These are phyloP conservation scores for Lepus oiostolus DNA, from an alignment of 2,797 vertebrate species.

Conservation along the genomic window DNA sequence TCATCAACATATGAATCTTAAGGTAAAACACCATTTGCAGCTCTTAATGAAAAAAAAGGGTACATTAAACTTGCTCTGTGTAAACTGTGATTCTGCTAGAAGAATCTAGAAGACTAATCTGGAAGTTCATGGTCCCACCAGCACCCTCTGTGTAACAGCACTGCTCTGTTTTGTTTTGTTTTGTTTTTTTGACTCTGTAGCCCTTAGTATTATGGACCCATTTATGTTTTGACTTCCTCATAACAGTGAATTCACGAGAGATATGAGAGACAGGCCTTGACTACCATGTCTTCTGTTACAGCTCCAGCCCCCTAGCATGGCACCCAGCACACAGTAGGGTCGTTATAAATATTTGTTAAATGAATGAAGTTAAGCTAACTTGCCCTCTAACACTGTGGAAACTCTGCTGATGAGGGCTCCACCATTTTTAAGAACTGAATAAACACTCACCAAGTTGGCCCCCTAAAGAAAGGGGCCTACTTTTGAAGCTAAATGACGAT, in stretches of 20 bases:
- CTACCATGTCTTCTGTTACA: not conserved
- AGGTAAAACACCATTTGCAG: not conserved
- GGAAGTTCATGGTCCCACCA: no score
- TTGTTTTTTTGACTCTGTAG: not conserved
- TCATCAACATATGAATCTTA: not conserved
- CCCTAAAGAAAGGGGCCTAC: not conserved
- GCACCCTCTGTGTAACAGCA: accelerated
- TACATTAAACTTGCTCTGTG: not conserved
- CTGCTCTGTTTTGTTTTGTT: not conserved
- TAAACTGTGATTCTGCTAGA: no score
- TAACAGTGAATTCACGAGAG: not conserved
- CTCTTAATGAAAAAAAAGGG: not conserved
- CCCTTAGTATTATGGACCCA: no score
- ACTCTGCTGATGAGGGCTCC: not conserved
- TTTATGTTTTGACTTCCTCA: not conserved
- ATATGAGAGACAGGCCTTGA: not conserved
- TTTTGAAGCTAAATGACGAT: slow-evolving; percentile 10
- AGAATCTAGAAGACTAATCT: not conserved
- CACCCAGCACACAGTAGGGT: not conserved
- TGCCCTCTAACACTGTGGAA: not conserved
- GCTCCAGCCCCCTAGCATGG: not conserved
- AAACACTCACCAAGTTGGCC: not conserved
- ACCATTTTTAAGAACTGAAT: not conserved
- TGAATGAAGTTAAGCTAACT: not conserved
- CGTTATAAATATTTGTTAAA: not conserved